Evolutionary conservation across 2,113 vertebrate species (phyloP), one percentile per base, ranked within the genome.

Genomic region (Gopherus flavomarginatus): DNA sequence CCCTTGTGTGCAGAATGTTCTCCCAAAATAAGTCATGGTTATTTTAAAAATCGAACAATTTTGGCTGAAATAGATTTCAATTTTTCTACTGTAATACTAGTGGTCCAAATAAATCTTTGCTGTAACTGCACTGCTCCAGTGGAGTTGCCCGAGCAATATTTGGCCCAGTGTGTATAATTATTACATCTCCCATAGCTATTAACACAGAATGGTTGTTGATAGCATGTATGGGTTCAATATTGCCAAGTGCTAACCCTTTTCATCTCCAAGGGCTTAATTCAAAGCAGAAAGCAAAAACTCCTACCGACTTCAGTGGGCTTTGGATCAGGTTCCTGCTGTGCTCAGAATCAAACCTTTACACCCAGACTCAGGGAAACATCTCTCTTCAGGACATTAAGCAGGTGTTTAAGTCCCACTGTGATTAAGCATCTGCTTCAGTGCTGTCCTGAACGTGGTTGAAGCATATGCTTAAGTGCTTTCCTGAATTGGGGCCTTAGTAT

Each of bases 1-100:
- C 65, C 4, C 87, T 96, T 90, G 69, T 81, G 22, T 80, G 84
- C 94, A 95, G 65, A 72, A 53, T 93, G 81, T 94, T 97, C 91
- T 96, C 81, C 88, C 81, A 84, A 97, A 72, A 92, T 91, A 94
- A 95, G 94, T 81, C 80, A 62, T 83, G 90, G 84, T 90, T 95
- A 85, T 92, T 87, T 97, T 93, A 93, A 92, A 3, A 81, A 88
- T 90, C 26, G 83, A 93, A 11, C 80, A 90, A 17, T 92, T 94
- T 89, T 81, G 87, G 85, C 52, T 54, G 29, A 87, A 50, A 81
- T 89, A 88, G 93, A n/a, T 57, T 84, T 14, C 13, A 27, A 59
- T 79, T 87, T 97, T 91, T 94, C 92, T 87, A 7, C 87, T 78
- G 31, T 94, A 77, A 93, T 94, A 90, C 9, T 26, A 88, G 47